Conservation (phyloP, 92 coral and sea anemone genomes). For the Bergia puertoricense region DNA sequence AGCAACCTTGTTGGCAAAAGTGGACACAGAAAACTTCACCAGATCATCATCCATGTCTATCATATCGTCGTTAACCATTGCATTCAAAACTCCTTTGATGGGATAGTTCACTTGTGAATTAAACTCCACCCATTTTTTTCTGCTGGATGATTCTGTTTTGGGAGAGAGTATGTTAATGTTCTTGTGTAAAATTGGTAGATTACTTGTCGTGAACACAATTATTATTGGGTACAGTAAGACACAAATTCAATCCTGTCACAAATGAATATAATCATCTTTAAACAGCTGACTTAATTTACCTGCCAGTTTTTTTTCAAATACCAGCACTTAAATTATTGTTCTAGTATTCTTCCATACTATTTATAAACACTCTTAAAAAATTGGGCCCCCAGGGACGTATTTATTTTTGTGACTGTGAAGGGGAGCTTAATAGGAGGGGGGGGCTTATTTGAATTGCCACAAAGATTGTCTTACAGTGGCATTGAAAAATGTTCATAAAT, state of each 20-base stretch:
- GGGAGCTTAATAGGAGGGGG: not conserved
- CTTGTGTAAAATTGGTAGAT: too few relatives aligned
- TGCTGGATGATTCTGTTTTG: constrained; percentile 55
- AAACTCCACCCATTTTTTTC: constrained; percentile 59
- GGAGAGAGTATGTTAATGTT: too few relatives aligned
- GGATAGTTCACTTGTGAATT: constrained; percentile 58
- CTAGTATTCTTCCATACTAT: not conserved
- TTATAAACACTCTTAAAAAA: too few relatives aligned
- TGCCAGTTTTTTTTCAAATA: too few relatives aligned
- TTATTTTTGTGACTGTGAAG: not conserved
- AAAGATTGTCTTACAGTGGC: not conserved
- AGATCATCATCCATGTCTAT: constrained; percentile 54
- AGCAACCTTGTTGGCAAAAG: constrained; percentile 49
- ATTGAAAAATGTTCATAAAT: not conserved
- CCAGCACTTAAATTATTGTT: not conserved
- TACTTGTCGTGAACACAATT: too few relatives aligned
- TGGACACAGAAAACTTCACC: constrained; percentile 57
- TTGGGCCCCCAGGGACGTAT: not conserved
- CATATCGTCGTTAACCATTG: constrained; percentile 56
- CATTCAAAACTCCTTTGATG: constrained; percentile 46
- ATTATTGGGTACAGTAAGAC: too few relatives aligned
- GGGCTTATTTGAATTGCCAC: not conserved
- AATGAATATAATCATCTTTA: too few relatives aligned
- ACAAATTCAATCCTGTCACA: too few relatives aligned
- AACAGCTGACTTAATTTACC: too few relatives aligned